Percentiles rank a stretch among this genome's conserved stretches.
Evolutionary conservation across 2,888 invertebrate species (phyloP).

Genomic region (Meganola albula): DNA sequence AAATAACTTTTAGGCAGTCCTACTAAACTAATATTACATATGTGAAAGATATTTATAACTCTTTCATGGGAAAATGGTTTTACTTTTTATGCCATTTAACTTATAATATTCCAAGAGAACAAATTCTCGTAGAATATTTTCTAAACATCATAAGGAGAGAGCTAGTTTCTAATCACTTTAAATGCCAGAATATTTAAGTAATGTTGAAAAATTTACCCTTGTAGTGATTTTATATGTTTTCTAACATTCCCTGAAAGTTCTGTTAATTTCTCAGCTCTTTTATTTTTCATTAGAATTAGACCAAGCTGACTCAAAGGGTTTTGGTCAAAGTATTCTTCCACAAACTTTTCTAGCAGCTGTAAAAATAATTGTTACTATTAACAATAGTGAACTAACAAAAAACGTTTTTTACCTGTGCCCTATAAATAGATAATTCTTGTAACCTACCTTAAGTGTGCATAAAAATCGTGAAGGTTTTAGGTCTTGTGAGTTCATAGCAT

Average conservation of each 20-base stretch:
- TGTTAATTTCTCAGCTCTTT: constrained; percentile 94
- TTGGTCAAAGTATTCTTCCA: constrained; percentile 98
- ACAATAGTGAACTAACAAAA: background rate
- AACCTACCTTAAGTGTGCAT: constrained; percentile 88
- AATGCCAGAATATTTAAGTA: no score
- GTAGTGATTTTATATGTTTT: constrained; percentile 85
- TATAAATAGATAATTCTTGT: background rate
- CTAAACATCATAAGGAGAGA: no score
- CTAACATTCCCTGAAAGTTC: constrained; percentile 92
- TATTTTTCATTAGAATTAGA: constrained; percentile 92
- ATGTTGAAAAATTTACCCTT: no score
- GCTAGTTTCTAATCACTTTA: no score
- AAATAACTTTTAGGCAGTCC: no score
- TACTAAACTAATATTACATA: no score
- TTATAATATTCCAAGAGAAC: no score
- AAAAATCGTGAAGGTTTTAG: constrained; percentile 94
- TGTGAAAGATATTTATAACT: no score
- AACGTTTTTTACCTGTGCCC: background rate
- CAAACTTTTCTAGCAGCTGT: constrained; percentile 92
- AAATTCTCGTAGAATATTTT: no score
- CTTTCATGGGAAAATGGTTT: no score
- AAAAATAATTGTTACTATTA: constrained; percentile 28
- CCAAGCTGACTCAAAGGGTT: constrained; percentile 99
- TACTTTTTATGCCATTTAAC: no score
- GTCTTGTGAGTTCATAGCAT: constrained; percentile 96